A percentile compares a stretch with the other conserved stretches of the same genome.
These are phyloP conservation scores for Anser brachyrhynchus DNA, from an alignment of 2,113 vertebrate species.

Conservation along the genomic window DNA sequence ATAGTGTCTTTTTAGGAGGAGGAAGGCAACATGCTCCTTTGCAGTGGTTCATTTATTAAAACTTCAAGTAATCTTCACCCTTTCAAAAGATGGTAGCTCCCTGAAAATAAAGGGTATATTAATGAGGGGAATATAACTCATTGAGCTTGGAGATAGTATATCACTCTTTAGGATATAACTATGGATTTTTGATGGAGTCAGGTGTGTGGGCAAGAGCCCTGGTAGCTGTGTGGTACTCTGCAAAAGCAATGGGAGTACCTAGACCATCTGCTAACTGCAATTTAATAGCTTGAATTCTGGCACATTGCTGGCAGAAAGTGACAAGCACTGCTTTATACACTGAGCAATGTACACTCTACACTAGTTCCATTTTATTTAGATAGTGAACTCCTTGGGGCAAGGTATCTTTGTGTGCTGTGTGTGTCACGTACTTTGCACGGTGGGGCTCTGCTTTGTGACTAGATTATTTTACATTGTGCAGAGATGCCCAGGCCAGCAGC, in stretches of 20 bases:
- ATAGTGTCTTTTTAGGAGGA: slow-evolving; percentile 63
- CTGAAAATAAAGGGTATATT: slow-evolving; percentile 60
- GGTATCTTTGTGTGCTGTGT: slow-evolving; percentile 18
- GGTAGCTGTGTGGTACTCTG: not conserved
- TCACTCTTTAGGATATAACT: slow-evolving; percentile 12
- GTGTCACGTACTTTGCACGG: not conserved
- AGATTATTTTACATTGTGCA: not conserved
- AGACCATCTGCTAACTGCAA: slow-evolving; percentile 47
- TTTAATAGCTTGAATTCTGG: slow-evolving; percentile 54
- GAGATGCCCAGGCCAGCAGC: not conserved
- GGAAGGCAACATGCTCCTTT: slow-evolving; percentile 60
- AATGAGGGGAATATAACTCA: slow-evolving; percentile 48
- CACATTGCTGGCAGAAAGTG: slow-evolving; percentile 40
- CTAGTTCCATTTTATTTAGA: slow-evolving; percentile 64
- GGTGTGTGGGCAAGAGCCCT: slow-evolving; percentile 22
- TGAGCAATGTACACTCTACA: slow-evolving; percentile 39
- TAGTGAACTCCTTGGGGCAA: slow-evolving; percentile 58
- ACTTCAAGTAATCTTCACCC: slow-evolving; percentile 58
- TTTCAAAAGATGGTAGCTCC: slow-evolving; percentile 35
- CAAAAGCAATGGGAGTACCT: slow-evolving; percentile 26
- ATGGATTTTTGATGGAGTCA: slow-evolving; percentile 32
- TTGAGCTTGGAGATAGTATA: not conserved
- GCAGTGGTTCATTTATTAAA: slow-evolving; percentile 71
- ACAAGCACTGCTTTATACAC: slow-evolving; percentile 35
- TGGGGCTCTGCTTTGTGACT: not conserved